Conservation (phyloP, 2,113 vertebrate genomes). For the Crotalus viridis region DNA sequence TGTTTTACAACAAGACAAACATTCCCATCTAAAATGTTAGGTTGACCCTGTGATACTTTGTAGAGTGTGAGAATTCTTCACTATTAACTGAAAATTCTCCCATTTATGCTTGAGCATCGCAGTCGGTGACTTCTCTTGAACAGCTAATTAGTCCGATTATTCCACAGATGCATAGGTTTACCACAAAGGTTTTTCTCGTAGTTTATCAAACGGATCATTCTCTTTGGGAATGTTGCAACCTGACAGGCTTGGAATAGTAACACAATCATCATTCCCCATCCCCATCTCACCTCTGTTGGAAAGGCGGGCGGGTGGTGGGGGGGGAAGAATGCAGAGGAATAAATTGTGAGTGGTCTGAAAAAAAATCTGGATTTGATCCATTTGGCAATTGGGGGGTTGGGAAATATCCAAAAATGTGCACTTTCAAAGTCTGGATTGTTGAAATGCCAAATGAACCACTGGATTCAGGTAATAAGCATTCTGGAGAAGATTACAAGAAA, state of each 20-base stretch:
- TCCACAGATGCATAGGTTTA: constrained; percentile 84
- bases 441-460: neutral
- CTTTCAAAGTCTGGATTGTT: neutral
- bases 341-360: constrained; percentile 40
- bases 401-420: neutral
- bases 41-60: constrained; percentile 52
- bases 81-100: constrained; percentile 72
- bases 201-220: constrained; percentile 92
- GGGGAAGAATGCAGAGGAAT: too few relatives aligned
- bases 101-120: constrained; percentile 64
- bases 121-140: constrained; percentile 78
- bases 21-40: constrained; percentile 23
- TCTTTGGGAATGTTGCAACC: constrained; percentile 78
- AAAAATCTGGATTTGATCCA: constrained; percentile 47
- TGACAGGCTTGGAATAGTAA: constrained; percentile 86
- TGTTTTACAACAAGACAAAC: neutral
- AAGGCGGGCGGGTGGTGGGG: constrained; percentile 35
- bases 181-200: constrained; percentile 81
- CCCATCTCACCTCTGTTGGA: constrained; percentile 32
- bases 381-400: constrained; percentile 7
- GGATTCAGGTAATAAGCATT: neutral
- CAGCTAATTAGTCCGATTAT: constrained; percentile 99
- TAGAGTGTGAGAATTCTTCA: constrained; percentile 62
- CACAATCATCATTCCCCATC: constrained; percentile 56
- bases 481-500: neutral